A percentile compares a stretch with the other conserved stretches of the same genome.
Conservation (phyloP, 2,888 invertebrate species). For the Heterodera filipjevi region DNA sequence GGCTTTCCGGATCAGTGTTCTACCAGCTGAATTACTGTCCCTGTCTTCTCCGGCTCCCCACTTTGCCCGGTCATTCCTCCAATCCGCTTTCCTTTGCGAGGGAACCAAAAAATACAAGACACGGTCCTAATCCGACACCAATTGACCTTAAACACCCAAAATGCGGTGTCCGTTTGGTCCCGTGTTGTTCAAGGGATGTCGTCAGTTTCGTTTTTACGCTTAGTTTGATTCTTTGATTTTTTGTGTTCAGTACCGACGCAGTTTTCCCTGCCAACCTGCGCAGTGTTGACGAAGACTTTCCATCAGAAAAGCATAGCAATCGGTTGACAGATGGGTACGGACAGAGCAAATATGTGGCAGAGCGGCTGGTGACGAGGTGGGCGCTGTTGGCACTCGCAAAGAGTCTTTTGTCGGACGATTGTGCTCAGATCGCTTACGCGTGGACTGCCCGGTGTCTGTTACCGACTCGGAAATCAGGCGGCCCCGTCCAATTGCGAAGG, state of each 20-base stretch:
- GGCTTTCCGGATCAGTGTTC: no score
- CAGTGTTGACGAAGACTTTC: constrained; percentile 64
- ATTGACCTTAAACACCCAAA: no score
- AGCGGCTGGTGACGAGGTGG: constrained; percentile 65
- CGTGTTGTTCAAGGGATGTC: no score
- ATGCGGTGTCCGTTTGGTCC: no score
- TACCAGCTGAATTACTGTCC: no score
- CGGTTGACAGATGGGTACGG: constrained; percentile 66
- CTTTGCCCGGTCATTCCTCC: no score
- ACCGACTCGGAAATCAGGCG: constrained; percentile 65
- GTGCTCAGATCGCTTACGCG: constrained; percentile 57
- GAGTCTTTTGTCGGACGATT: neutral
- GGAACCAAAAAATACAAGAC: no score
- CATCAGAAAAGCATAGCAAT: constrained; percentile 52
- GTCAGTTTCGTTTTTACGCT: neutral
- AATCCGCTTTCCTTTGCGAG: no score
- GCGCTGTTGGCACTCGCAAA: neutral
- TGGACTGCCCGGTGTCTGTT: constrained; percentile 67
- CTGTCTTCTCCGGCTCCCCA: no score
- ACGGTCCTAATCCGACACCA: no score
- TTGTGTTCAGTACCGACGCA: constrained; percentile 66
- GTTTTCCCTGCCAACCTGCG: constrained; percentile 65
- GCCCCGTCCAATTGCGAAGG: constrained; percentile 48
- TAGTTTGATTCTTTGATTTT: constrained; percentile 16
- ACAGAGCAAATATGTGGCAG: constrained; percentile 68